Conservation (phyloP, 2,888 invertebrate species). For the Megamerina dolium region DNA sequence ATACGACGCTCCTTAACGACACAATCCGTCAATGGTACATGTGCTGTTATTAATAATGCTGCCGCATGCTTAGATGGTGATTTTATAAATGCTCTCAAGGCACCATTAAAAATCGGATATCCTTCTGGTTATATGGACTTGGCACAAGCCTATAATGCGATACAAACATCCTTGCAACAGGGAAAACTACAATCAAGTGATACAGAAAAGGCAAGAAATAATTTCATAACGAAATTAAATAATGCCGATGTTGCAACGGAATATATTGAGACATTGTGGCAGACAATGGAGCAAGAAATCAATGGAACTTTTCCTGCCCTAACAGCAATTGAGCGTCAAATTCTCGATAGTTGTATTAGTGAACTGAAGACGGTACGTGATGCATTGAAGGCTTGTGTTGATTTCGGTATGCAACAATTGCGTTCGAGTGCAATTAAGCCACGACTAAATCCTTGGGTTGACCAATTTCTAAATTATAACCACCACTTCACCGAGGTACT, state of each 20-base stretch:
- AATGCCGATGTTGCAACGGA: constrained; percentile 89
- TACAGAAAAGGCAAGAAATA: constrained; percentile 67
- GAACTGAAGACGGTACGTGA: constrained; percentile 48
- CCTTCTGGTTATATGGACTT: constrained; percentile 72
- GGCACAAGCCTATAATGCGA: constrained; percentile 75
- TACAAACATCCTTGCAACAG: constrained; percentile 73
- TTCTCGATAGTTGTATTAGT: constrained; percentile 67
- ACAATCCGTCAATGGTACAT: constrained; percentile 90
- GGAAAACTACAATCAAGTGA: constrained; percentile 74
- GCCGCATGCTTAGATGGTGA: constrained; percentile 81
- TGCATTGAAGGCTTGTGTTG: constrained; percentile 59
- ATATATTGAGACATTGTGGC: constrained; percentile 80
- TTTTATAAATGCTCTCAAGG: constrained; percentile 67
- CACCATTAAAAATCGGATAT: constrained; percentile 67
- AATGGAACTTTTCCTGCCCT: constrained; percentile 58
- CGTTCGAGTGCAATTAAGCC: constrained; percentile 77
- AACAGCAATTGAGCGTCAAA: constrained; percentile 60
- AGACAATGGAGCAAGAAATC: constrained; percentile 67
- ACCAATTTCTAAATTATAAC: constrained; percentile 68
- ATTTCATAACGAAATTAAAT: constrained; percentile 75
- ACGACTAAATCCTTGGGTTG: constrained; percentile 75
- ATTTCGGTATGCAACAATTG: constrained; percentile 76
- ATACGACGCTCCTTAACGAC: constrained; percentile 88
- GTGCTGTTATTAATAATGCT: constrained; percentile 93
- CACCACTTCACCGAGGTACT: constrained; percentile 79